Percentiles rank a stretch among this genome's conserved stretches.
phyloP scores from a whole-genome alignment of 2,113 vertebrate genomes.

The Indicator indicator region DNA sequence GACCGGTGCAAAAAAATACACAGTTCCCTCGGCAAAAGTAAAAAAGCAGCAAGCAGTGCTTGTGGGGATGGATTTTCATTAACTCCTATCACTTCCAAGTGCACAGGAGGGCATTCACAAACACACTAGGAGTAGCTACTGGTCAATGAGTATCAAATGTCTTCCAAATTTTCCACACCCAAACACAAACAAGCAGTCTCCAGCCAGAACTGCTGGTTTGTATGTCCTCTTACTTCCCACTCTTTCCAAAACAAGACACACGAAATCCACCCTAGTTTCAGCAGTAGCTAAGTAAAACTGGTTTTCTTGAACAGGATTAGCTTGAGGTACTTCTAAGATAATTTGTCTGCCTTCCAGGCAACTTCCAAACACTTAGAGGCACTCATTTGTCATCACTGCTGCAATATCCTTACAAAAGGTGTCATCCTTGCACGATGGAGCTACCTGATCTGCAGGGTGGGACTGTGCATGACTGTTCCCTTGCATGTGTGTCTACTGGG shows the following conservation, averaged over 20 bases:
- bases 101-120: not conserved
- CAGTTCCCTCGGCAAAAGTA: not conserved
- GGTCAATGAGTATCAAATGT: not conserved
- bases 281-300: slow-evolving; percentile 48
- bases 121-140: not conserved
- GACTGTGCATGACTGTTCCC: not conserved
- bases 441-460: not conserved
- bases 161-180: not conserved
- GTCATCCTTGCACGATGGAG: not conserved
- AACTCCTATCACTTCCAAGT: not conserved
- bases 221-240: not conserved
- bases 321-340: slow-evolving; percentile 53
- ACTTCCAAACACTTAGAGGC: slow-evolving; percentile 46
- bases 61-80: not conserved
- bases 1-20: not conserved
- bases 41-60: not conserved
- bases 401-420: slow-evolving; percentile 41
- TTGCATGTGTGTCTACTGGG: fast-evolving
- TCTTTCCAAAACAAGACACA: not conserved
- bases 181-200: not conserved
- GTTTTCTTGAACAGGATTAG: slow-evolving; percentile 56
- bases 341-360: slow-evolving; percentile 57
- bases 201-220: not conserved
- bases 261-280: slow-evolving; percentile 34
- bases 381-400: slow-evolving; percentile 44